These are phyloP conservation scores for Sorex araneus DNA, from an alignment of 2,113 vertebrate genomes.

Conservation along the genomic window DNA sequence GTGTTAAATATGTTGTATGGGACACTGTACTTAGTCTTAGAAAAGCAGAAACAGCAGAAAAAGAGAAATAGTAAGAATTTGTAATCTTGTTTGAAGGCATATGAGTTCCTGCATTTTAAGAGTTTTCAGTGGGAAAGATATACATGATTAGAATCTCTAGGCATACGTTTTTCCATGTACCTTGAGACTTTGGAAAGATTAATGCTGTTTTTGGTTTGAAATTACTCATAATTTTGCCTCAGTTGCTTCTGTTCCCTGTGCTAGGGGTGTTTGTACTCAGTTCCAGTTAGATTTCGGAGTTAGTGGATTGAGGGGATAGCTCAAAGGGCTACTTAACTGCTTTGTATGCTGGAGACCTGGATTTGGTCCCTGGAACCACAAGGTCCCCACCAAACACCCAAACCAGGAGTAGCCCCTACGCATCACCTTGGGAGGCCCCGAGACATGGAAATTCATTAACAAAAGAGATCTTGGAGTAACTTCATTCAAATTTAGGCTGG, in stretches of 20 bases:
- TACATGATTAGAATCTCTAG: not conserved
- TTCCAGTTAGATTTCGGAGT: not conserved
- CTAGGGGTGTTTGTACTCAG: not conserved
- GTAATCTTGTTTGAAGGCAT: constrained; percentile 26
- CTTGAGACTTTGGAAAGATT: constrained; percentile 15
- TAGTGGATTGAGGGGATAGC: too few species aligned
- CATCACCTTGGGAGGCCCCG: too few species aligned
- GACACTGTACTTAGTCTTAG: not conserved
- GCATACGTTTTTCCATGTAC: not conserved
- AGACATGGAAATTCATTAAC: too few species aligned
- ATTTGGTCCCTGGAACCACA: too few species aligned
- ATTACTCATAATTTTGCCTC: constrained; percentile 47
- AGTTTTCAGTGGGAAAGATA: not conserved
- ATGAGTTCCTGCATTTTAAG: constrained; percentile 44
- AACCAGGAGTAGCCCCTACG: too few species aligned
- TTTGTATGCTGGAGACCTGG: too few species aligned
- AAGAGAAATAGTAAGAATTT: constrained; percentile 7
- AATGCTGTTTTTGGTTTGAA: constrained; percentile 20
- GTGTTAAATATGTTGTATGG: not conserved
- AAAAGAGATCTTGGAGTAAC: not conserved
- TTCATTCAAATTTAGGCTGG: not conserved
- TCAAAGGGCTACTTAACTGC: too few species aligned
- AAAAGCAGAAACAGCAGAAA: not conserved
- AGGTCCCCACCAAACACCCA: too few species aligned
- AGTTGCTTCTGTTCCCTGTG: not conserved